phyloP scores from a whole-genome alignment of 1,140 invertebrate genomes.

The Conus betulinus region DNA sequence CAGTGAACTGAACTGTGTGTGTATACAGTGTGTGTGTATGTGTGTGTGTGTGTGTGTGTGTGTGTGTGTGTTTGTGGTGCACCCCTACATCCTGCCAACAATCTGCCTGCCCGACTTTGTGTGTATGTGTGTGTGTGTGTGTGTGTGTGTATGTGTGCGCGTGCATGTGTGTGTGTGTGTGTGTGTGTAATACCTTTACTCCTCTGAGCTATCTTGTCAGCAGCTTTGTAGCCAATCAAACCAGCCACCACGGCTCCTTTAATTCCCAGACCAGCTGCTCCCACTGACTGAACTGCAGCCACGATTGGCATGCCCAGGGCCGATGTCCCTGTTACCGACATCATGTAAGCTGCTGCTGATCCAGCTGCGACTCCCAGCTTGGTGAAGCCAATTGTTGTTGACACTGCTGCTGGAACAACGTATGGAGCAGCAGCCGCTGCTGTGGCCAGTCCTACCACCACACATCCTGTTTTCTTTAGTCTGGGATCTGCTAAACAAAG shows the following conservation, averaged over 20 bases:
- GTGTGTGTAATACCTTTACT: neutral
- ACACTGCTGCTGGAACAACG: neutral
- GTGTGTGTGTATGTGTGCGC: neutral
- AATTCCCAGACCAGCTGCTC: neutral
- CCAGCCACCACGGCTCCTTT: neutral
- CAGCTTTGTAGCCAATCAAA: neutral
- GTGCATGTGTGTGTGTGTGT: neutral
- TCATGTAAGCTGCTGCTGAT: neutral
- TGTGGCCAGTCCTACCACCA: neutral
- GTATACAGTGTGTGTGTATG: neutral
- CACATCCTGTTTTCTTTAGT: neutral
- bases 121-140: neutral
- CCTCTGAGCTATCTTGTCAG: neutral
- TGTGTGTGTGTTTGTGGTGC: neutral
- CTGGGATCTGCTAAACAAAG: too few species aligned
- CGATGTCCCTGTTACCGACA: neutral
- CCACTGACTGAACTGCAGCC: neutral
- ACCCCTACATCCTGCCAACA: neutral
- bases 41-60: slow-evolving; percentile 1
- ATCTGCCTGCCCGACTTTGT: neutral
- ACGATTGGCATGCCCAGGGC: neutral
- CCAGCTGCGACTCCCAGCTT: neutral
- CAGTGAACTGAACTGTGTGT: neutral
- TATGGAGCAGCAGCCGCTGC: neutral
- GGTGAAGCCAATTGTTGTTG: neutral